A percentile compares a stretch with the other conserved stretches of the same genome.
phyloP scores from a whole-genome alignment of 35 echinoderm and acorn worm species.

The Antedon bifida region DNA sequence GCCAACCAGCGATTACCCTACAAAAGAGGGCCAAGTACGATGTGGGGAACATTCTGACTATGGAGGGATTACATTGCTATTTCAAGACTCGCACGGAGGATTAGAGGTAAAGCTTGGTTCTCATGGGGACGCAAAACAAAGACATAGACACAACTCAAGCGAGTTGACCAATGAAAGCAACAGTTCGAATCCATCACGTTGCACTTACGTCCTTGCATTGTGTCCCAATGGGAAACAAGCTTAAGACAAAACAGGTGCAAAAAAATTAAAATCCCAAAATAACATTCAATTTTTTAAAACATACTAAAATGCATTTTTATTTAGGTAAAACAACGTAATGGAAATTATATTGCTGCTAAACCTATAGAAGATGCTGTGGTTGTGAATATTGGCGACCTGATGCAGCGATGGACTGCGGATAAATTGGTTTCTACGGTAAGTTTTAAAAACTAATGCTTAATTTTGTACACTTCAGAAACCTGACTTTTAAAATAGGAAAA shows the following conservation, averaged over 20 bases:
- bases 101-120: slow-evolving; percentile 61
- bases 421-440: slow-evolving; percentile 60
- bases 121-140: no score
- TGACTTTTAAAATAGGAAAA: no score
- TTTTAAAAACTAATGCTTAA: no score
- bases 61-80: slow-evolving; percentile 70
- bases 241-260: background rate
- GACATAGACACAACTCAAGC: no score
- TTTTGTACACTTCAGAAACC: no score
- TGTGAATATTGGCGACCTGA: slow-evolving; percentile 82
- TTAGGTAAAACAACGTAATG: slow-evolving; percentile 46
- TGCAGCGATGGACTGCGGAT: slow-evolving; percentile 90
- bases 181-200: no score
- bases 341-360: slow-evolving; percentile 37
- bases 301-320: background rate
- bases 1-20: background rate
- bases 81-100: slow-evolving; percentile 69
- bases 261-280: background rate
- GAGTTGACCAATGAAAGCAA: no score
- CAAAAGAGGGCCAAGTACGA: slow-evolving; percentile 54
- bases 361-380: slow-evolving; percentile 58
- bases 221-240: no score
- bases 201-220: no score
- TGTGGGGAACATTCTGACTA: slow-evolving; percentile 92
- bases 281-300: no score